These are phyloP conservation scores for Hiodon tergisus DNA, from an alignment of 2,113 vertebrate species.

Conservation along the genomic window DNA sequence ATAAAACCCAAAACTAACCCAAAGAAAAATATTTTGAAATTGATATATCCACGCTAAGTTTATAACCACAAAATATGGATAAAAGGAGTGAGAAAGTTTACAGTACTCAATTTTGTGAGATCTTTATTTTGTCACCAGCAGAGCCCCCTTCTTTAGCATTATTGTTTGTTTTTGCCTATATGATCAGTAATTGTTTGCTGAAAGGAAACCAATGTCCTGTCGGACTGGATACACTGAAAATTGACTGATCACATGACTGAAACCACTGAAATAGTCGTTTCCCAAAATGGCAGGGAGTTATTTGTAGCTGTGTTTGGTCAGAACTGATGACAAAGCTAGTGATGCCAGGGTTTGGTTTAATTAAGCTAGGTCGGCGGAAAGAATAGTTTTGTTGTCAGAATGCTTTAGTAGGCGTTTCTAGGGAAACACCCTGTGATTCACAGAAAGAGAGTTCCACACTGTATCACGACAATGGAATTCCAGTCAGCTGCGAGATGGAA, in stretches of 20 bases:
- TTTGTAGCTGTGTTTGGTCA: background rate
- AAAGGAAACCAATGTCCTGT: background rate
- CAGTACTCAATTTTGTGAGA: background rate
- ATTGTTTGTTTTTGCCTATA: constrained; percentile 1
- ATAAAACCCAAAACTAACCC: background rate
- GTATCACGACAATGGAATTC: constrained; percentile 36
- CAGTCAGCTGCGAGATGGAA: constrained; percentile 32
- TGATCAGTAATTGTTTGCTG: background rate
- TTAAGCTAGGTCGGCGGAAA: background rate
- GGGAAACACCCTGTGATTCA: constrained; percentile 48
- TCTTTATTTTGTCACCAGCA: background rate
- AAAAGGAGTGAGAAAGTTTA: no score
- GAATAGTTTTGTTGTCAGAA: constrained; percentile 22
- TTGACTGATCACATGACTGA: background rate
- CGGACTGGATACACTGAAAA: no score
- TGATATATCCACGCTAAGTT: no score
- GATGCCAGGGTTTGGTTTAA: background rate
- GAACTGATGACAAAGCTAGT: background rate
- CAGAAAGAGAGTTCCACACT: constrained; percentile 35
- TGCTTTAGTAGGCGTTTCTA: constrained; percentile 22
- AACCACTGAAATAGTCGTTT: background rate
- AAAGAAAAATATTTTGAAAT: no score
- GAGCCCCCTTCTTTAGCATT: background rate
- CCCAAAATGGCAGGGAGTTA: background rate
- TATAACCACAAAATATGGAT: no score